Evolutionary conservation across 2,113 vertebrate genomes (phyloP), one percentile per base, ranked within the genome.

Genomic region (Monarcha castaneiventris): DNA sequence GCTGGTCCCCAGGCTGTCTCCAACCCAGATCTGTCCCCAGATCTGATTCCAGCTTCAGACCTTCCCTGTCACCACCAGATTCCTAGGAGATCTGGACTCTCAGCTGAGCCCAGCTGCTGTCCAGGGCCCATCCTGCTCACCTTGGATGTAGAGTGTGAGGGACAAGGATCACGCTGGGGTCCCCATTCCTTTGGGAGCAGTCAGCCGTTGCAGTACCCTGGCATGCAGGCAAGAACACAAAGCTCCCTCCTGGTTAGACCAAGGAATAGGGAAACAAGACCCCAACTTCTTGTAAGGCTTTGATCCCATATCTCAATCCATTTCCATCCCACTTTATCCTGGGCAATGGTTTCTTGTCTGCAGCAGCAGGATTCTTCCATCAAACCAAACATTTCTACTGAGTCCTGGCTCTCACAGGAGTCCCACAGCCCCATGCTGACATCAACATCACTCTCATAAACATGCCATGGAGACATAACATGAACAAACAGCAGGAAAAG

Each of bases 221-320:
- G 58, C 30, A 72, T 0, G 0, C 3, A n/a, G 74, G 35, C 44
- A 55, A 58, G 26, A 54, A 37, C 52, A 63, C 15, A 46, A 37
- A 86, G 11, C 27, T 56, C 9, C 48, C 35, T 32, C 27, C 25
- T 84, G n/a, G 14, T 49, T 55, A 51, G 35, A 68, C 11, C 52
- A 69, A 13, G 20, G 37, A 54, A 49, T 33, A 51, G 63, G 18
- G 16, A 52, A 81, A 44, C 13, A 63, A 33, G 35, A 32, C 5
- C 5, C 21, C 2, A 4, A 1, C 7, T 35, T 37, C 54, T 10
- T 23, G 22, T 0, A 54, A 35, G 56, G 41, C 22, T n/a, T 32
- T 30, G 62, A 78, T 61, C 35, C 49, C 25, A 2, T 4, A 10
- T 10, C 48, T 68, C 56, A 61, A 16, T 23, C 51, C 12, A 27